Percentiles rank a stretch among this genome's conserved stretches.
Evolutionary conservation across 2,797 vertebrate genomes (phyloP).

Genomic region (Gobionotothen gibberifrons): DNA sequence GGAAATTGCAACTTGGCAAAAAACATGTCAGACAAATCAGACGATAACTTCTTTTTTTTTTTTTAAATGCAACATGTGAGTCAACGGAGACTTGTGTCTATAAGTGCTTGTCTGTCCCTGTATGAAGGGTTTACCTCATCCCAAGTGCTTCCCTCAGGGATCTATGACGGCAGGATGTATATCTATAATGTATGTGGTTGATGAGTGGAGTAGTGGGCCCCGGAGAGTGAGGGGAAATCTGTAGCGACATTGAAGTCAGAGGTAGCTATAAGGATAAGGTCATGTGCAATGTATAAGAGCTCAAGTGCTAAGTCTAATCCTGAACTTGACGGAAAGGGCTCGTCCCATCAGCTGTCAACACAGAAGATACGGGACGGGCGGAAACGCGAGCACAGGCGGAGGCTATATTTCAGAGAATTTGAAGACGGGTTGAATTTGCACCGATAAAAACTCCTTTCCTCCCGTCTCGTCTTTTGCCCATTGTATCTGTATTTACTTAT

Average conservation of each 20-base stretch:
- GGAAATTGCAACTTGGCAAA: slow-evolving; percentile 45
- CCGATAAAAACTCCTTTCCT: slow-evolving; percentile 39
- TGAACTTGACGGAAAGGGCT: slow-evolving; percentile 53
- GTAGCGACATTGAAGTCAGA: slow-evolving; percentile 23
- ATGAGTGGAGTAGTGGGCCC: slow-evolving; percentile 40
- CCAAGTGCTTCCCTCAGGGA: slow-evolving; percentile 42
- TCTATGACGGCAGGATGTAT: slow-evolving; percentile 44
- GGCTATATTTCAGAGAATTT: slow-evolving; percentile 56
- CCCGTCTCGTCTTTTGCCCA: slow-evolving; percentile 34
- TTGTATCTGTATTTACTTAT: slow-evolving; percentile 12
- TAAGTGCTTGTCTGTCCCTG: neutral
- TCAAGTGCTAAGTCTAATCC: slow-evolving; percentile 16
- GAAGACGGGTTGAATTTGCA: slow-evolving; percentile 46
- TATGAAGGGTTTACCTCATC: slow-evolving; percentile 22
- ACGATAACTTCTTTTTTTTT: neutral
- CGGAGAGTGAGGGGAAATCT: slow-evolving; percentile 42
- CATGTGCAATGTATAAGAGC: slow-evolving; percentile 25
- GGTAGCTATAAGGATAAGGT: slow-evolving; percentile 42
- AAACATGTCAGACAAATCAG: slow-evolving; percentile 3
- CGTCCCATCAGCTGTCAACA: slow-evolving; percentile 71
- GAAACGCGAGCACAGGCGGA: slow-evolving; percentile 21
- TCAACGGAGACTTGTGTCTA: neutral
- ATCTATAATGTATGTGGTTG: slow-evolving; percentile 61
- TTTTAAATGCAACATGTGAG: neutral
- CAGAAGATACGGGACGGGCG: slow-evolving; percentile 44